Base-by-base conservation (phyloP, 2,888 invertebrate species). In the Bibio marci region DNA sequence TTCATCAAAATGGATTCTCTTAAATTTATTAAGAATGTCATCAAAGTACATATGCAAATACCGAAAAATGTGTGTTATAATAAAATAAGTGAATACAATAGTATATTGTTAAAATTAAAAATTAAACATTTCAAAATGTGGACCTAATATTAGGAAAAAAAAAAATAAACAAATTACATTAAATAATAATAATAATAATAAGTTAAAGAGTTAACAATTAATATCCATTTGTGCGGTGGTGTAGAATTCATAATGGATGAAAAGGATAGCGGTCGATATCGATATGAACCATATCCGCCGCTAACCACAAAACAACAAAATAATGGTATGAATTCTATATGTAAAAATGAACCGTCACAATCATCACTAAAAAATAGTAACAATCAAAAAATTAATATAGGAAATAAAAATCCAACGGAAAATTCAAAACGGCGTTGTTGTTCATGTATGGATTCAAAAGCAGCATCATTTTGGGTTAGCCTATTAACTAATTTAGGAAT, bases 401-500 rank as follows among this genome's bases (percentile, higher is more conserved):
- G 17, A 4, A 26, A n/a, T 11, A 28, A 18, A 18, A 33, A 35
- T 13, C 7, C 13, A 11, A 25, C 35, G 26, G 25, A 30, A 14
- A 45, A 43, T 35, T 42, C 40, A 13, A 35, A 46, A 37, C 44
- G 43, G 22, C 46, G 44, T 44, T 50, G 49, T 35, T 52, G 52
- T 39, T 41, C 43, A 12, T 50, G 50, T 36, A 45, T 49, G 40
- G 47, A 48, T 30, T 44, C 49, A 11, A 50, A 49, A 35, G 42
- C 54, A 3, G 58, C 57, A 48, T 55, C 62, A 10, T 56, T 62
- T 39, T 62, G 62, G 60, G 75, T 81, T 40, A 79, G 81, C 12
- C 71, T 81, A 45, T 67, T 82, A 48, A 82, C 83, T 45, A 86
- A 87, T 59, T 65, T 85, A 49, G 78, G 82, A 48, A 85, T 87